A percentile compares a stretch with the other conserved stretches of the same genome.
Conservation (phyloP, 2,113 vertebrate species). For the Boleophthalmus pectinirostris region DNA sequence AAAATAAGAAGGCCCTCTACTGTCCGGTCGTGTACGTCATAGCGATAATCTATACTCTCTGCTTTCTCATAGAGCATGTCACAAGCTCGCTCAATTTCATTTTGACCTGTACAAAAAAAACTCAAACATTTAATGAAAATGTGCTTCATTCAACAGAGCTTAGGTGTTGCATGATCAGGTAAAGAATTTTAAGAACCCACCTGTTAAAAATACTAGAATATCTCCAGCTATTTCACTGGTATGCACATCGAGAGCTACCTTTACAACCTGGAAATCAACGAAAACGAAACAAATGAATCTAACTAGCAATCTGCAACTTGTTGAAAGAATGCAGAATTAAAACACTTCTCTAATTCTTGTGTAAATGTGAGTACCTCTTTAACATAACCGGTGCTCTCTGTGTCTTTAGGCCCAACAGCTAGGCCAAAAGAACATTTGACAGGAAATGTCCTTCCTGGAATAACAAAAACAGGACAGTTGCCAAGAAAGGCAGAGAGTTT, state of each 20-base stretch:
- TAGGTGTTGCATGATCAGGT: background rate
- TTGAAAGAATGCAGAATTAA: background rate
- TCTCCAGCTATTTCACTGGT: constrained; percentile 88
- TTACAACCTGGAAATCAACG: constrained; percentile 81
- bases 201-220: constrained; percentile 95
- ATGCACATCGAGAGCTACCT: constrained; percentile 88
- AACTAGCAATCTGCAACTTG: background rate
- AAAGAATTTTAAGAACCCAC: constrained; percentile 59
- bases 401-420: constrained; percentile 88
- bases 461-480: constrained; percentile 85
- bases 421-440: constrained; percentile 88
- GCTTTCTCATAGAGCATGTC: constrained; percentile 90
- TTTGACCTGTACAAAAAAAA: constrained; percentile 80
- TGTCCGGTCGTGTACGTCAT: constrained; percentile 85
- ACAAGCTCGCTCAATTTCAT: constrained; percentile 93
- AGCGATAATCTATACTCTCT: constrained; percentile 89
- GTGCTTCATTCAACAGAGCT: background rate
- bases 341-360: background rate
- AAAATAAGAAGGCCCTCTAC: constrained; percentile 93
- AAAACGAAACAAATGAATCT: background rate
- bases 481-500: constrained; percentile 89
- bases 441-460: constrained; percentile 91
- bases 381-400: constrained; percentile 84
- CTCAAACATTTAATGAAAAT: background rate
- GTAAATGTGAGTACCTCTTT: constrained; percentile 83